Evolutionary conservation across 2,888 invertebrate species (phyloP), one percentile per base, ranked within the genome.

Genomic region (Ichneumoninae sp.): DNA sequence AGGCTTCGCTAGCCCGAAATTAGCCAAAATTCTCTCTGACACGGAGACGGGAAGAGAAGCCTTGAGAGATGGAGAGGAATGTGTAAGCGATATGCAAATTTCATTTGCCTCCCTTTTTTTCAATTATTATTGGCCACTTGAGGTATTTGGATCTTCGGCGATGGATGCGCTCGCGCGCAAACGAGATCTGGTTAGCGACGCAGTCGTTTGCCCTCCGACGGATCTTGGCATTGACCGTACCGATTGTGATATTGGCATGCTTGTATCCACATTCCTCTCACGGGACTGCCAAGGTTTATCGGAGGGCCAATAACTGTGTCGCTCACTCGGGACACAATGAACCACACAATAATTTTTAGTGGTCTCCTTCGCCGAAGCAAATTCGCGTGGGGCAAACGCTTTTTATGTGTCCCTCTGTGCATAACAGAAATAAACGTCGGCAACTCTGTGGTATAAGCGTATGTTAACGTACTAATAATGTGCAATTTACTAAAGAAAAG

Each of bases 401-500:
- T 66, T 79, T 81, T 81, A 63, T 74, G 60, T 77, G 33, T 63
- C 44, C 47, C 52, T 70, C 66, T 75, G 52, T 52, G 47, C 50
- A 78, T 22, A 66, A 50, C 60, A n/a, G 75, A 76, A 65, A 79
- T 82, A 66, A 78, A 75, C 44, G 70, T 52, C 50, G 40, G 44
- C 65, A 71, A 81, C 44, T 69, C 30, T 36, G 26, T 40, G 44
- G 60, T 50, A 74, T 50, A 69, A 65, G 70, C 66, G 70, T 78
- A 85, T 79, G 65, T 82, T 82, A 82, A 81, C 74, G 63, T 75
- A 78, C 84, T 85, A 85, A 85, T 85, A 85, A 85, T 85, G 79
- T 82, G 79, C 82, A 85, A 85, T 85, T 85, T 82, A 70, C 84
- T 22, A 66, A 79, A 82, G 57, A 60, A 63, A 36, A 19, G 52